Evolutionary conservation across 2,888 invertebrate genomes (phyloP).

Genomic region (Labia minor): DNA sequence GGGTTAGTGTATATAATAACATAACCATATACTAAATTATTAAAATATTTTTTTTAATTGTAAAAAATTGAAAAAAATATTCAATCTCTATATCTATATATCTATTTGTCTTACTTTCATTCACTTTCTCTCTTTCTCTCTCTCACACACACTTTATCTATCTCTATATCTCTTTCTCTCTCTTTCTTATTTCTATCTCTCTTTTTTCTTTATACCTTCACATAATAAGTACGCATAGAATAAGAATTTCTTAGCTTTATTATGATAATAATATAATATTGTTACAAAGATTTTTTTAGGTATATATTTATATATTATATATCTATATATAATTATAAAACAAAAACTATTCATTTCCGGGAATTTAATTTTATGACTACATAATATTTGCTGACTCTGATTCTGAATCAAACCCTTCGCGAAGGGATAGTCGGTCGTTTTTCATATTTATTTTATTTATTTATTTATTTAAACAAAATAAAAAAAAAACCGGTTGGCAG

Average conservation of each 20-base stretch:
- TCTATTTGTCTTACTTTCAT: background rate
- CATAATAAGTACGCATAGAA: too few relatives aligned
- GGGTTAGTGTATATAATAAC: too few relatives aligned
- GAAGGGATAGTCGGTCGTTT: background rate
- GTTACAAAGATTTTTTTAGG: background rate
- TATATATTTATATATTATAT: background rate
- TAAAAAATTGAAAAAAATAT: background rate
- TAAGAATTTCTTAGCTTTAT: background rate
- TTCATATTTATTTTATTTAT: background rate
- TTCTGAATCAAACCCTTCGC: constrained; percentile 25
- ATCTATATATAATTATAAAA: too few relatives aligned
- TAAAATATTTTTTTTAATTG: background rate
- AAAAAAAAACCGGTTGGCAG: too few relatives aligned
- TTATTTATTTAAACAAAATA: too few relatives aligned
- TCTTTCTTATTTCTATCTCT: too few relatives aligned
- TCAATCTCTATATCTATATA: too few relatives aligned
- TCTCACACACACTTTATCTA: too few relatives aligned
- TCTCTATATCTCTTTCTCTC: background rate
- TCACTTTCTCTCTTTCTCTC: too few relatives aligned
- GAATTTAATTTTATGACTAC: constrained; percentile 27
- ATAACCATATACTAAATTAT: too few relatives aligned
- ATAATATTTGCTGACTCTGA: constrained; percentile 27
- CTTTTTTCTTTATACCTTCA: too few relatives aligned
- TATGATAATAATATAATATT: background rate
- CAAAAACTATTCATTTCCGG: too few relatives aligned